A percentile compares a stretch with the other conserved stretches of the same genome.
phyloP scores from a whole-genome alignment of 2,113 vertebrate genomes.

The Ranitomeya variabilis region DNA sequence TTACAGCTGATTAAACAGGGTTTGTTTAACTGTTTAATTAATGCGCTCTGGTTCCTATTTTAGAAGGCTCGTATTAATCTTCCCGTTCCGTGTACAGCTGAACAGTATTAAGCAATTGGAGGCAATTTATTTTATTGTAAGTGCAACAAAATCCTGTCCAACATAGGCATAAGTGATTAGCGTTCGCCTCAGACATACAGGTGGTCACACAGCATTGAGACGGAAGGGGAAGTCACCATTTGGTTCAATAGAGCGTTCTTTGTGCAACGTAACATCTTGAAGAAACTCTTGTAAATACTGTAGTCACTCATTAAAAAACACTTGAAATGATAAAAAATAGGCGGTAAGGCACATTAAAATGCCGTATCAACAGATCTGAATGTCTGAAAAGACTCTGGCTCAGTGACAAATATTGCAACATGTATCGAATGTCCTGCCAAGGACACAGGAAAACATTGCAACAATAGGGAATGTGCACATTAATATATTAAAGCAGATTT shows the following conservation, averaged over 20 bases:
- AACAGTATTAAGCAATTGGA: not conserved
- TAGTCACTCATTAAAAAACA: too few relatives aligned
- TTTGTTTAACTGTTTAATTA: slow-evolving; percentile 13
- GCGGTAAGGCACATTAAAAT: too few relatives aligned
- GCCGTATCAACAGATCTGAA: too few relatives aligned
- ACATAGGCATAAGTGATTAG: slow-evolving; percentile 19
- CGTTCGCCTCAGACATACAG: not conserved
- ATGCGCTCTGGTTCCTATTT: not conserved
- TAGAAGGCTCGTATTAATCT: not conserved
- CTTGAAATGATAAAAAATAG: too few relatives aligned
- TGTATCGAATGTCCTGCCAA: too few relatives aligned
- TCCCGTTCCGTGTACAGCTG: not conserved
- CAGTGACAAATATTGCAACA: too few relatives aligned
- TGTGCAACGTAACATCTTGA: not conserved
- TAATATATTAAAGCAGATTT: too few relatives aligned
- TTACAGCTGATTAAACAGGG: slow-evolving; percentile 24
- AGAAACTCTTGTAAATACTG: not conserved
- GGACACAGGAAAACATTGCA: too few relatives aligned
- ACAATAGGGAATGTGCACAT: too few relatives aligned
- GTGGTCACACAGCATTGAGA: not conserved
- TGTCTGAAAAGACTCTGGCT: too few relatives aligned
- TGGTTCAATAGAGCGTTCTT: not conserved
- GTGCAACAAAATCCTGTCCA: slow-evolving; percentile 25
- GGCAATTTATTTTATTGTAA: not conserved
- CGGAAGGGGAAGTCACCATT: not conserved